Base-by-base conservation (phyloP, 1,140 invertebrate species). In the Coelopa frigida region DNA sequence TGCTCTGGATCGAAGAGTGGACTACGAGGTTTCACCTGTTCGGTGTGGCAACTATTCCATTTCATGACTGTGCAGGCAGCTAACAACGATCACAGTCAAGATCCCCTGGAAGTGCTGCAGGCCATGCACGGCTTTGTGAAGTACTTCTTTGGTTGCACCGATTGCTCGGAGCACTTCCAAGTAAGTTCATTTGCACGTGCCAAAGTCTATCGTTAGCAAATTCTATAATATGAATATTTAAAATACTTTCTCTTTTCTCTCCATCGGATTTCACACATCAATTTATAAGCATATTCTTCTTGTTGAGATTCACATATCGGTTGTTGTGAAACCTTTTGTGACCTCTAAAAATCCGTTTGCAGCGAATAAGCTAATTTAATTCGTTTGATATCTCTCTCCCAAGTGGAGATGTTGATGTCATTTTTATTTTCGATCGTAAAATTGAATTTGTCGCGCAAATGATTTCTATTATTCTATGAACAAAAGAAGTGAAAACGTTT, bases 11-110 rank as follows among this genome's bases (percentile, higher is more conserved):
- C 60, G 5, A 69, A 75, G 33, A 68, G 81, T 2, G 72, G 76
- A 26, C 78, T 75, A 38, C 77, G 95, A 37, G 92, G 94, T n/a
- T 98, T 92, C 67, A 89, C 94, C 1, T 99, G 96, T 73, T 84
- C 89, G 1, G 70, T 99, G 12, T 99, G 96, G 96, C 87, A 81
- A 26, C 73, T 95, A 46, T 99, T 98, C 68, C 96, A 99, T 64
- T 88, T 85, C 33, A 68, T 99, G 18, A 93, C 90, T 8, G 87
- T 96, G 0, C 84, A 84, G 62, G 83, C 84, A 37, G 78, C 80
- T 1, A 51, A 68, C 3, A 67, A 68, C 20, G 61, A 73, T 26
- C 60, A 72, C 1, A 57, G 52, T 4, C 62, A 71, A 33, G 74
- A 82, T 46, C 78, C 82, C 0, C 64, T 72, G 14, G 77, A 82